phyloP scores from a whole-genome alignment of 2,888 invertebrate genomes.

The Rhorus exstirpatorius region DNA sequence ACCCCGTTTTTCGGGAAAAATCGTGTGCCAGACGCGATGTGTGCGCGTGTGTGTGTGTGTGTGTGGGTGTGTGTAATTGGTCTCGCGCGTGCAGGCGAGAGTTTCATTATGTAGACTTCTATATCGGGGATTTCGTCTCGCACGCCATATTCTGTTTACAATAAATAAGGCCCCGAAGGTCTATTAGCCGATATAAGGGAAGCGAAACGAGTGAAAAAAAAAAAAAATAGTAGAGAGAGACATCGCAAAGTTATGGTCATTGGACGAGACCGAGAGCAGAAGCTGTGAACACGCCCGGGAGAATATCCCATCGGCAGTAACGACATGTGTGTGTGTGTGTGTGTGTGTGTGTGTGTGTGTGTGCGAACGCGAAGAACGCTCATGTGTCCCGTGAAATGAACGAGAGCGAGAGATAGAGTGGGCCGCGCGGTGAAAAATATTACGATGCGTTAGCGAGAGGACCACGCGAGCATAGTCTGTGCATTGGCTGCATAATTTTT shows the following conservation, averaged over 20 bases:
- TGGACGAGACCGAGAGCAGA: slow-evolving; percentile 66
- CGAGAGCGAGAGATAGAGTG: slow-evolving; percentile 52
- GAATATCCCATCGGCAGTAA: slow-evolving; percentile 55
- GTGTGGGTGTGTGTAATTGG: slow-evolving; percentile 39
- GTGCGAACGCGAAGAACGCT: slow-evolving; percentile 59
- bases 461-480: slow-evolving; percentile 32
- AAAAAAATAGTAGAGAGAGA: slow-evolving; percentile 13
- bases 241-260: slow-evolving; percentile 74
- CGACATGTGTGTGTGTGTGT: slow-evolving; percentile 74
- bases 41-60: not conserved
- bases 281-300: slow-evolving; percentile 50
- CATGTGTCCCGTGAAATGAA: not conserved
- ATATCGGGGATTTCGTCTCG: slow-evolving; percentile 17
- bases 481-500: slow-evolving; percentile 28
- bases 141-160: slow-evolving; percentile 75
- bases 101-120: slow-evolving; percentile 1
- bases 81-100: slow-evolving; percentile 41
- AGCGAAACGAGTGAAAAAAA: slow-evolving; percentile 69
- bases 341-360: slow-evolving; percentile 71
- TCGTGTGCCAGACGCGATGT: slow-evolving; percentile 47
- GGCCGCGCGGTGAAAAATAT: slow-evolving; percentile 73
- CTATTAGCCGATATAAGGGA: slow-evolving; percentile 72
- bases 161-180: slow-evolving; percentile 78
- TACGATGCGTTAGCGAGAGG: slow-evolving; percentile 63
- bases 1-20: slow-evolving; percentile 65